Evolutionary conservation across 2,888 invertebrate species (phyloP), one percentile per base, ranked within the genome.

Genomic region (Erpobdella octoculata): DNA sequence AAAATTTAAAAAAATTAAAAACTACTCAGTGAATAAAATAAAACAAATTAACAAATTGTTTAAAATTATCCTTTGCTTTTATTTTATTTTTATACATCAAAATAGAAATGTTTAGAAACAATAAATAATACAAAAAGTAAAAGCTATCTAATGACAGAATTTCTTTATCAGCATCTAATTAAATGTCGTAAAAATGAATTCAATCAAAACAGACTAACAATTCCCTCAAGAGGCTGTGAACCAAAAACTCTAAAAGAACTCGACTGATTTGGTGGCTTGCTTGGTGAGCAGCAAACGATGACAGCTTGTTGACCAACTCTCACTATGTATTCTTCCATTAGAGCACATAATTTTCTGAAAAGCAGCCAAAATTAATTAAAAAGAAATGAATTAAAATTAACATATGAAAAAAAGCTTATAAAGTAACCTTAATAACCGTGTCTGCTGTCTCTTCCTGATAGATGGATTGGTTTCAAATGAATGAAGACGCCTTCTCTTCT

Each of bases 381-480:
- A 62, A 62, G 25, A 8, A 9, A 31, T n/a, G n/a, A 31, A n/a
- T n/a, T 8, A 33, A 62, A 31, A 62, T 33, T 8, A 65, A 35
- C 21, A 4, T 15, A 65, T 37, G 21, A 2, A 35, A 4, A 2
- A 33, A 6, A 48, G 12, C 48, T 15, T 9, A 28, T 5, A 53
- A 53, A 53, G 0, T 48, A n/a, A 82, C 82, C 82, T 79, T 46
- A 95, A 86, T 75, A 96, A 86, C 80, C 95, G 87, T 81, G 95
- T 95, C 84, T 95, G 95, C 84, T 95, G 95, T 70, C 95, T 86
- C 84, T 95, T 95, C 79, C 95, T 86, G 77, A 94, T 93, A 48
- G 94, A 94, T 1, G 95, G 95, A 86, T 95, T 95, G 70, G 94
- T 94, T 85, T 96, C 95, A 84, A 95, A 95, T 73, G 92, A 91